Evolutionary conservation across 92 coral and sea anemone genomes (phyloP).

Genomic region (Porites evermanni): DNA sequence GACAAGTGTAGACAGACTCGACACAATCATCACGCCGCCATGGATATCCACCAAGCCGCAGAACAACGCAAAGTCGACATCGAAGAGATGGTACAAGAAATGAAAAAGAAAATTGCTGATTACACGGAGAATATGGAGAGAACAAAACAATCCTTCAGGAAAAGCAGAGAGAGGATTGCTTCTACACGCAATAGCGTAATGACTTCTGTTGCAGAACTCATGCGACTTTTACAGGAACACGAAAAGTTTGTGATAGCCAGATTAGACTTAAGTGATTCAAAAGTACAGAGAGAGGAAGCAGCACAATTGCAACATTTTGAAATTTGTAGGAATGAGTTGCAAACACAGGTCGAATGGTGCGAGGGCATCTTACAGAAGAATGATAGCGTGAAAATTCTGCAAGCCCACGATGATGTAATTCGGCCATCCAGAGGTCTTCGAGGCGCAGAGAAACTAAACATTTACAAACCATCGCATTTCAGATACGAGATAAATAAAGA

Average conservation of each 20-base stretch:
- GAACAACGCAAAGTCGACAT: neutral
- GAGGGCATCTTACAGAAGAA: neutral
- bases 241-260: neutral
- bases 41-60: conserved; percentile 6
- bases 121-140: too few species aligned
- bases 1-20: neutral
- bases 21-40: neutral
- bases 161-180: neutral
- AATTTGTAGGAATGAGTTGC: neutral
- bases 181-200: neutral
- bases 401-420: neutral
- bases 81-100: neutral
- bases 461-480: too few species aligned
- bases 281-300: neutral
- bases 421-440: neutral
- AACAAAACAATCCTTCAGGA: neutral
- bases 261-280: too few species aligned
- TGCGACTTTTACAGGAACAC: neutral
- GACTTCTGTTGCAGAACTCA: neutral
- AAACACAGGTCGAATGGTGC: neutral
- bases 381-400: neutral
- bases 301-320: conserved; percentile 1
- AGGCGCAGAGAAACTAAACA: too few species aligned
- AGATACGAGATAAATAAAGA: neutral
- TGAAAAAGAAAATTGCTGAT: neutral